phyloP scores from a whole-genome alignment of 1,140 invertebrate genomes.

The Drosophila pachea region DNA sequence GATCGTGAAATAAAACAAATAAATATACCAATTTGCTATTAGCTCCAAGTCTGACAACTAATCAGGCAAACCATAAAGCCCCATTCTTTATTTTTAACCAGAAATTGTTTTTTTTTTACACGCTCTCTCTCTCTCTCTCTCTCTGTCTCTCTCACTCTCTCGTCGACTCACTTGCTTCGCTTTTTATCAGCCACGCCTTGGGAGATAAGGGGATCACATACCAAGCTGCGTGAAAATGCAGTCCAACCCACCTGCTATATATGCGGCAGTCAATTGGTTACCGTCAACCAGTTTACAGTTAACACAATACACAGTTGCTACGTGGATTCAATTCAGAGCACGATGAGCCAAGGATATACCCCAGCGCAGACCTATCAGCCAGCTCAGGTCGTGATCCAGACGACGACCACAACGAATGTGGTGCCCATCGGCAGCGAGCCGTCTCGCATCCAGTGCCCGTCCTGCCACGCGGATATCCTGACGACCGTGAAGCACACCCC shows the following conservation, averaged over 20 bases:
- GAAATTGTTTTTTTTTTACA: no score
- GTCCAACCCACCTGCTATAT: not conserved
- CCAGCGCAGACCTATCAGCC: slow-evolving; percentile 49
- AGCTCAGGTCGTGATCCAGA: slow-evolving; percentile 79
- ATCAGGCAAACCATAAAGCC: slow-evolving; percentile 1
- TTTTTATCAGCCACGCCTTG: slow-evolving; percentile 29
- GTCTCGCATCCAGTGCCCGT: slow-evolving; percentile 79
- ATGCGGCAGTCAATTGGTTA: slow-evolving; percentile 9
- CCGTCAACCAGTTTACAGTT: not conserved
- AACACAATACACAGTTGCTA: not conserved
- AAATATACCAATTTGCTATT: not conserved
- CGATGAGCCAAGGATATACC: slow-evolving; percentile 41
- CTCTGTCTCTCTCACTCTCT: not conserved
- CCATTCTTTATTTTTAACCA: slow-evolving; percentile 10
- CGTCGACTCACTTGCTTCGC: not conserved
- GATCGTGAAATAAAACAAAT: no score
- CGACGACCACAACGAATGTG: slow-evolving; percentile 40
- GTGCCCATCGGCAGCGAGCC: slow-evolving; percentile 78
- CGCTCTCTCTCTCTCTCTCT: slow-evolving; percentile 3
- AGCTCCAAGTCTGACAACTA: not conserved
- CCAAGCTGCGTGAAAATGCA: not conserved
- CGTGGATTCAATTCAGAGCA: not conserved
- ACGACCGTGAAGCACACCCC: slow-evolving; percentile 80
- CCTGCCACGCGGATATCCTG: slow-evolving; percentile 80
- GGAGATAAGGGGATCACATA: slow-evolving; percentile 25